phyloP scores from a whole-genome alignment of 2,797 vertebrate genomes.

The Gymnothorax javanicus region DNA sequence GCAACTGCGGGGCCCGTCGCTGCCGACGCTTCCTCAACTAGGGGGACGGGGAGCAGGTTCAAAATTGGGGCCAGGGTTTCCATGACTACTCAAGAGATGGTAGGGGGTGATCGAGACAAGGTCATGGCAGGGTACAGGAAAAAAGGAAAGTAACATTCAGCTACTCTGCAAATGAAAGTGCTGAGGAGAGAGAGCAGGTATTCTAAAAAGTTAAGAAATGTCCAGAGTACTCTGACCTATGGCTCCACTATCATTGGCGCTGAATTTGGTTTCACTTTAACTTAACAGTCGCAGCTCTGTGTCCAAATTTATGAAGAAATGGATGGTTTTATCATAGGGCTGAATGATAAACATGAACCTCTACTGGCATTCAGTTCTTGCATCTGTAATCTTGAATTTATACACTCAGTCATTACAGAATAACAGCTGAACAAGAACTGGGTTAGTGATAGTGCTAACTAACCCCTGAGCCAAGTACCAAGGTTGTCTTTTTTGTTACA shows the following conservation, averaged over 20 bases:
- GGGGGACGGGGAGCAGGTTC: slow-evolving; percentile 18
- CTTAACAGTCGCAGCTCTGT: background rate
- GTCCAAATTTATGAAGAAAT: background rate
- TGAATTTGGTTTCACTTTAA: background rate
- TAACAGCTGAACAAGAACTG: background rate
- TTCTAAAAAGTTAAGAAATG: slow-evolving; percentile 23
- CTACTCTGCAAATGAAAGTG: slow-evolving; percentile 38
- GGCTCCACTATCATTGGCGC: background rate
- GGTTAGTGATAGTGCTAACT: background rate
- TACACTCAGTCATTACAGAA: background rate
- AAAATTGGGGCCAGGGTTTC: slow-evolving; percentile 27
- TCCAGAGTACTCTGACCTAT: background rate
- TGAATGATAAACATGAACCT: background rate
- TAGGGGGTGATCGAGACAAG: slow-evolving; percentile 7
- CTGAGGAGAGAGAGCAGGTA: background rate
- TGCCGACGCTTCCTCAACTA: slow-evolving; percentile 91
- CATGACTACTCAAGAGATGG: background rate
- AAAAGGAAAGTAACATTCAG: background rate
- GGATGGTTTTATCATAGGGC: background rate
- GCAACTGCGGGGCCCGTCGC: slow-evolving; percentile 86
- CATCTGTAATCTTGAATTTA: background rate
- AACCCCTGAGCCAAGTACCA: background rate
- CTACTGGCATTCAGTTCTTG: background rate
- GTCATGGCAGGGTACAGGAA: slow-evolving; percentile 9
- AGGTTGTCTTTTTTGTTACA: background rate